Conservation (phyloP, 2,113 vertebrate species). For the Picathartes gymnocephalus region DNA sequence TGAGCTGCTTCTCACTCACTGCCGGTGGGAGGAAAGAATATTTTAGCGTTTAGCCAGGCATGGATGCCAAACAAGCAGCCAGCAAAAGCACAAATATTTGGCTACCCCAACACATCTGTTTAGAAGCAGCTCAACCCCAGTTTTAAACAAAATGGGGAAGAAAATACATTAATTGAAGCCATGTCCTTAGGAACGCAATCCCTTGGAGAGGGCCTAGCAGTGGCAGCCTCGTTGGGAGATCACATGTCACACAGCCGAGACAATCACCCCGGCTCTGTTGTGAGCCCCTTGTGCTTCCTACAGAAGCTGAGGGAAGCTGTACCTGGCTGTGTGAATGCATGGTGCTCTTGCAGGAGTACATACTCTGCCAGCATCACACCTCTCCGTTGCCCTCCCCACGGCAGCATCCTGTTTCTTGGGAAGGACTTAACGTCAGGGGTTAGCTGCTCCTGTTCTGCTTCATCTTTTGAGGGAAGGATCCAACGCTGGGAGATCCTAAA, state of each 20-base stretch:
- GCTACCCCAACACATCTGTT: constrained; percentile 44
- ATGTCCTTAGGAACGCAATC: background rate
- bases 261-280: background rate
- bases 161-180: constrained; percentile 52
- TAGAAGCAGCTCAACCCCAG: constrained; percentile 33
- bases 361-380: background rate
- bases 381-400: background rate
- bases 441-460: background rate
- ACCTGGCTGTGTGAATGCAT: rapidly evolving
- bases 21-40: background rate
- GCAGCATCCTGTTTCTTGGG: background rate
- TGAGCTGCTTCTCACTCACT: background rate
- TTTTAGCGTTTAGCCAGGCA: background rate
- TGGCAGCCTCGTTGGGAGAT: background rate
- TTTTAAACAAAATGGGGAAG: constrained; percentile 44
- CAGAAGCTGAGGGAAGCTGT: background rate
- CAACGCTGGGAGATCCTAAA: background rate
- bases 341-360: background rate
- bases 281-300: background rate
- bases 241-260: background rate
- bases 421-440: background rate
- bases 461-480: background rate
- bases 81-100: constrained; percentile 45
- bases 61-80: constrained; percentile 5
- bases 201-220: background rate